Evolutionary conservation across 2,888 invertebrate species (phyloP), one percentile per base, ranked within the genome.

Genomic region (Trisateles emortualis): DNA sequence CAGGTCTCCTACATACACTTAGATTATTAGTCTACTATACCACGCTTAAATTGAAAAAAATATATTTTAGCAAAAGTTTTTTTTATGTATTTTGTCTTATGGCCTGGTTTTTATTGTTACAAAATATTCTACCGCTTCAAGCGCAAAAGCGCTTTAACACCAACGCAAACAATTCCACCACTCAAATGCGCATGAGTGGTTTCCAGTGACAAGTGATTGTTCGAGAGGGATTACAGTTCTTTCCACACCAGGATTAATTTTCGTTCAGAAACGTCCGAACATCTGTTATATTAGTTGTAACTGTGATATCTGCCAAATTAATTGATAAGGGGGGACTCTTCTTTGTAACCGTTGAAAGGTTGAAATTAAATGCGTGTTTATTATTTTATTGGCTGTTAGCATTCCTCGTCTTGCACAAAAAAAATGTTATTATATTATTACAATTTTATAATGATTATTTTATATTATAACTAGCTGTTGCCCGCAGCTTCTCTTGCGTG

Each of bases 181-280:
- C 44, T 49, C 49, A 13, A 49, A 48, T 76, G 76, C 83, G 83
- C 83, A 66, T 76, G 86, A 89, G 85, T 84, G 82, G 84, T 83
- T 85, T 84, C 79, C 64, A 67, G 81, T 90, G 88, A 90, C 90
- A 88, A 90, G 90, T 88, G 88, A 84, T 82, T 81, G 77, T 68
- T 83, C 68, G 77, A 44, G 81, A 79, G 87, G 86, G 84, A 86
- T 87, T 84, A 85, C 56, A 59, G 71, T 72, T 76, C 78, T 72
- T 79, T 77, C 72, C 72, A 78, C 77, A 74, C 81, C 71, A 54
- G 84, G 86, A 87, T 88, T 88, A 86, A 87, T 88, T 87, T 86
- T 84, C 82, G 78, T 78, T 72, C 60, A 68, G 72, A 76, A 74
- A 80, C 64, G 81, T 83, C 79, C 68, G 57, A 76, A 84, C 90